A percentile compares a stretch with the other conserved stretches of the same genome.
Evolutionary conservation across 2,797 vertebrate genomes (phyloP).

Genomic region (Hybognathus amarus): DNA sequence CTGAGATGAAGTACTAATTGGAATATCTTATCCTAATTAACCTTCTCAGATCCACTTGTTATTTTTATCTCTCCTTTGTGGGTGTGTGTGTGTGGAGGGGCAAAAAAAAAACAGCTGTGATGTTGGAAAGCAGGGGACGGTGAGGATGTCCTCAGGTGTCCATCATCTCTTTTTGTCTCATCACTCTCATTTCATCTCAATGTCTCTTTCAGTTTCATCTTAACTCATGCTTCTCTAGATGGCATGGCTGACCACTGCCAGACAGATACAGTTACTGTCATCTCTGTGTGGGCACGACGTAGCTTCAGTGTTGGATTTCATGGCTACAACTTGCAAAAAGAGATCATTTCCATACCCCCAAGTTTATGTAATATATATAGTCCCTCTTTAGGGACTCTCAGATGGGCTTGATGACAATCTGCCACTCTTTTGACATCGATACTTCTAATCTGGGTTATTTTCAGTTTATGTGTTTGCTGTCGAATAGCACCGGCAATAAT

Average conservation of each 20-base stretch:
- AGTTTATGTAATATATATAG: slow-evolving; percentile 36
- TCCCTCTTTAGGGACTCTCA: slow-evolving; percentile 5
- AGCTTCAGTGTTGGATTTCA: slow-evolving; percentile 56
- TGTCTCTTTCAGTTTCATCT: slow-evolving; percentile 46
- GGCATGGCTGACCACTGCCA: slow-evolving; percentile 43
- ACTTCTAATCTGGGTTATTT: neutral
- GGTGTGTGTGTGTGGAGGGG: slow-evolving; percentile 25
- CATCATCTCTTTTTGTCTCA: slow-evolving; percentile 47
- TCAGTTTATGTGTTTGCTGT: neutral
- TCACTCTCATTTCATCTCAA: slow-evolving; percentile 41
- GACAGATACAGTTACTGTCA: slow-evolving; percentile 57
- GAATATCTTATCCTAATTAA: slow-evolving; percentile 83
- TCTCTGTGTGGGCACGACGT: slow-evolving; percentile 34
- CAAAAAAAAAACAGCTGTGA: slow-evolving; percentile 53
- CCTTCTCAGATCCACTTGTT: slow-evolving; percentile 78
- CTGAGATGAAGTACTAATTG: slow-evolving; percentile 82
- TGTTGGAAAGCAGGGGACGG: slow-evolving; percentile 8
- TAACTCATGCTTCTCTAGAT: slow-evolving; percentile 55
- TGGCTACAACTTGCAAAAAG: slow-evolving; percentile 26
- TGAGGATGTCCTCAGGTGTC: slow-evolving; percentile 53
- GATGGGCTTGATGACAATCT: slow-evolving; percentile 22
- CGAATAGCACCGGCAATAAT: neutral
- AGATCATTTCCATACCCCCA: slow-evolving; percentile 47
- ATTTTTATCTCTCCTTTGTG: slow-evolving; percentile 77
- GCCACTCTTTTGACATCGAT: slow-evolving; percentile 6